A percentile compares a stretch with the other conserved stretches of the same genome.
Evolutionary conservation across 2,113 vertebrate species (phyloP).

Genomic region (Solea solea): DNA sequence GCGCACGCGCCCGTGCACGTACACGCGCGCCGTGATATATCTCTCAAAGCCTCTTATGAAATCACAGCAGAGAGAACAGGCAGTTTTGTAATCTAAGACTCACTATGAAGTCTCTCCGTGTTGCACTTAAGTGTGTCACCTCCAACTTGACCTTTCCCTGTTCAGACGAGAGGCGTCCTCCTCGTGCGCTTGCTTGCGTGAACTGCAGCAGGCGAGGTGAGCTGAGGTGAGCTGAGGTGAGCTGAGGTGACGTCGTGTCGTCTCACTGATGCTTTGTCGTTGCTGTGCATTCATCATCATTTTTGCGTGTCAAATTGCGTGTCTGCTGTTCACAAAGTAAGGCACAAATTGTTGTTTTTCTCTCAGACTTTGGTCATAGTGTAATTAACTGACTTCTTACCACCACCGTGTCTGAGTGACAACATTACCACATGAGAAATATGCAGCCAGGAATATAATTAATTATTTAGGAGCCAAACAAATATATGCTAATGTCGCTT

Average conservation of each 20-base stretch:
- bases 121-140: constrained; percentile 60
- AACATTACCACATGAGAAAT: neutral
- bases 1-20: neutral
- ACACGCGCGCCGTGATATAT: constrained; percentile 23
- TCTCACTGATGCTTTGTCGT: neutral
- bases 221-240: neutral
- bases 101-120: constrained; percentile 35
- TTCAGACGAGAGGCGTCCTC: constrained; percentile 35
- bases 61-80: constrained; percentile 59
- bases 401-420: too few species aligned
- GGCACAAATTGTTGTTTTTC: neutral
- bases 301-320: neutral
- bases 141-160: constrained; percentile 44
- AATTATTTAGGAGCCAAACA: neutral
- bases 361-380: too few species aligned
- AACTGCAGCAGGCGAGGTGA: constrained; percentile 5
- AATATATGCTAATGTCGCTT: too few species aligned
- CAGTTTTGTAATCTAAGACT: constrained; percentile 65
- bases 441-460: neutral
- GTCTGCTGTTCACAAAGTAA: neutral
- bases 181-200: neutral
- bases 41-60: constrained; percentile 66
- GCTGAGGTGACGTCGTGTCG: neutral
- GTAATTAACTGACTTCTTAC: too few species aligned
- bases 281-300: neutral